These are phyloP conservation scores for Achatina immaculata DNA, from an alignment of 1,140 invertebrate genomes.

Conservation along the genomic window DNA sequence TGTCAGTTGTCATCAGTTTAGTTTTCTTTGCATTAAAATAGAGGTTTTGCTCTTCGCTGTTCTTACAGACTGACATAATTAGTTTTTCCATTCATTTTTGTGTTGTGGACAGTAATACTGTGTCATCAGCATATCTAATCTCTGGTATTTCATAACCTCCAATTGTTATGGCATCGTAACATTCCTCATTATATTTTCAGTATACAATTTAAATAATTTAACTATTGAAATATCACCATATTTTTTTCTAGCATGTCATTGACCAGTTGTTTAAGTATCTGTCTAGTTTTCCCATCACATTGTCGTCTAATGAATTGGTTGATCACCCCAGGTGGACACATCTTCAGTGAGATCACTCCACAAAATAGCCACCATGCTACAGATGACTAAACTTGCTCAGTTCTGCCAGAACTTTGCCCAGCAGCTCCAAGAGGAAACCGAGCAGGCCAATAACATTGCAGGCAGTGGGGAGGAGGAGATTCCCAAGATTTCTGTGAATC, in stretches of 20 bases:
- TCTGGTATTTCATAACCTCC: no score
- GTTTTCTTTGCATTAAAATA: no score
- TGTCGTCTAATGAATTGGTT: not conserved
- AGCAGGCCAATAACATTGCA: not conserved
- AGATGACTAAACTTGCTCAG: slow-evolving; percentile 42
- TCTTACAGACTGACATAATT: no score
- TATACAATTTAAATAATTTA: not conserved
- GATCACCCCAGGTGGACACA: slow-evolving; percentile 34
- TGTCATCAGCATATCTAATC: no score
- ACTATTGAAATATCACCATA: not conserved
- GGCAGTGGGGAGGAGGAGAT: slow-evolving; percentile 18
- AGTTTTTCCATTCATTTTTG: no score
- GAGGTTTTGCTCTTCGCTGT: no score
- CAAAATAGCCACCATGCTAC: slow-evolving; percentile 46
- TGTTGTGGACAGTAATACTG: no score
- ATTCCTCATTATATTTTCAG: not conserved
- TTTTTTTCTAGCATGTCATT: not conserved
- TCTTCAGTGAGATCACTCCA: slow-evolving; percentile 38
- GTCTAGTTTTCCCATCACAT: not conserved
- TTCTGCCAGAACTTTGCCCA: slow-evolving; percentile 44
- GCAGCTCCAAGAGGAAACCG: slow-evolving; percentile 33
- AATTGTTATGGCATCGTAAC: no score
- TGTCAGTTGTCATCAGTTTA: no score
- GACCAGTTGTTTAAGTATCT: no score
- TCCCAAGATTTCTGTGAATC: slow-evolving; percentile 40